Percentiles rank a stretch among this genome's conserved stretches.
Evolutionary conservation across 2,113 vertebrate species (phyloP).

Genomic region (Megaleporinus macrocephalus): DNA sequence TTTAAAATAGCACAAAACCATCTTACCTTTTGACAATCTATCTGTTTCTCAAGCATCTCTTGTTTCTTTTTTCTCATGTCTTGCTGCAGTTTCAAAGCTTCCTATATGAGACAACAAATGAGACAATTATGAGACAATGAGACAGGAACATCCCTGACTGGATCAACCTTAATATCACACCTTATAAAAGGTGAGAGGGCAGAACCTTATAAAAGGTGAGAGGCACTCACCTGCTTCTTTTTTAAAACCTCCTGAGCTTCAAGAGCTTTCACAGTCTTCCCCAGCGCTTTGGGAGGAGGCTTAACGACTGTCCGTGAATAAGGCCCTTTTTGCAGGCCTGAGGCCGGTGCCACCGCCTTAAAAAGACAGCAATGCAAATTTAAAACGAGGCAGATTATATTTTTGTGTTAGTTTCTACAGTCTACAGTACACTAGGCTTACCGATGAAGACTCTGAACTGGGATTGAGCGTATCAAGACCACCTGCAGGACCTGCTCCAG

Average conservation of each 20-base stretch:
- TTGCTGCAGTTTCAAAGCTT: conserved; percentile 94
- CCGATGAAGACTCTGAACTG: conserved; percentile 79
- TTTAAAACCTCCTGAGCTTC: conserved; percentile 91
- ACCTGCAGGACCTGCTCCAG: conserved; percentile 47
- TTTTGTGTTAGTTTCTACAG: neutral
- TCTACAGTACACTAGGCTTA: conserved; percentile 55
- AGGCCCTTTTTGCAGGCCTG: conserved; percentile 81
- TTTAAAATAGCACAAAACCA: neutral
- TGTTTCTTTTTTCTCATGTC: conserved; percentile 99
- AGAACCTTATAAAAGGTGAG: no score
- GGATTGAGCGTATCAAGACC: conserved; percentile 76
- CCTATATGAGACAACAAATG: conserved; percentile 72
- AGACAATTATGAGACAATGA: neutral
- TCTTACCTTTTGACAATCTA: conserved; percentile 96
- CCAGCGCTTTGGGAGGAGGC: conserved; percentile 80
- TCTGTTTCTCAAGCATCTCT: conserved; percentile 95
- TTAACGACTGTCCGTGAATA: conserved; percentile 84
- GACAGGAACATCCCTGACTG: conserved; percentile 14
- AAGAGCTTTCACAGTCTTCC: conserved; percentile 83
- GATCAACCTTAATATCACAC: neutral
- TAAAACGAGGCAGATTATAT: conserved; percentile 4
- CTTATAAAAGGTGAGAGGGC: neutral
- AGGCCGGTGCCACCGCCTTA: conserved; percentile 77
- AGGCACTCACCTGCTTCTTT: conserved; percentile 88
- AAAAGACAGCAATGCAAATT: conserved; percentile 5